Percentiles rank a stretch among this genome's conserved stretches.
These are phyloP conservation scores for Platycheirus rosarum DNA, from an alignment of 2,888 invertebrate species.

Conservation along the genomic window DNA sequence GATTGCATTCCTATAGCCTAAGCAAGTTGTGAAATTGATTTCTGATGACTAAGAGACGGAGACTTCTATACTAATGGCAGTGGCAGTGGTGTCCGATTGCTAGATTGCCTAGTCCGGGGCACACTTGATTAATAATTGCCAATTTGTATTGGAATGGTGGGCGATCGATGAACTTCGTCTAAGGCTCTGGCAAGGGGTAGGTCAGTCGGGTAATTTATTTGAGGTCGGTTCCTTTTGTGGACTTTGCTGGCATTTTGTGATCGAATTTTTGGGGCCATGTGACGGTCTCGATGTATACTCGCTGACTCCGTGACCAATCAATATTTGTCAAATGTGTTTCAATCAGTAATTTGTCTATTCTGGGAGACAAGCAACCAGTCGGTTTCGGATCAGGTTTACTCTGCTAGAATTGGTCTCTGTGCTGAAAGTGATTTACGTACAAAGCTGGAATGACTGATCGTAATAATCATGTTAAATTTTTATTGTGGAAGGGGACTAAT, in stretches of 20 bases:
- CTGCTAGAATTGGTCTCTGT: conserved; percentile 21
- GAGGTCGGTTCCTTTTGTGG: conserved; percentile 70
- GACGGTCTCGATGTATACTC: conserved; percentile 29
- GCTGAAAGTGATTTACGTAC: conserved; percentile 67
- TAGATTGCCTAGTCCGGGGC: conserved; percentile 67
- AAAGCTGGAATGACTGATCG: conserved; percentile 59
- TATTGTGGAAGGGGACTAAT: conserved; percentile 43
- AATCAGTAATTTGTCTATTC: conserved; percentile 69
- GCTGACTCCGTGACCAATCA: conserved; percentile 54
- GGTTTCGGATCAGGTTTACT: conserved; percentile 40
- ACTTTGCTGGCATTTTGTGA: conserved; percentile 31
- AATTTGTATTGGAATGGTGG: conserved; percentile 58
- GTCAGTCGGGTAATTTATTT: conserved; percentile 53
- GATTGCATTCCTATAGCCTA: conserved; percentile 47
- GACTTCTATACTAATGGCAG: conserved; percentile 53
- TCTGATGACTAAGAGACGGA: conserved; percentile 70
- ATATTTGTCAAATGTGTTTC: conserved; percentile 72
- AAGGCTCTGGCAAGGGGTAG: conserved; percentile 57
- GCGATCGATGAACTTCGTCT: conserved; percentile 62
- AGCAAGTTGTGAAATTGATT: conserved; percentile 69
- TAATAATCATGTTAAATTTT: conserved; percentile 60
- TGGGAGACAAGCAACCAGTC: conserved; percentile 50
- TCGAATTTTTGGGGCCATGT: conserved; percentile 45
- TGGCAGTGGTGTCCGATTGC: conserved; percentile 71
- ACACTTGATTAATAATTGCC: conserved; percentile 73